A percentile compares a stretch with the other conserved stretches of the same genome.
These are phyloP conservation scores for Tetramorium alpestre DNA, from an alignment of 1,140 invertebrate species.

Conservation along the genomic window DNA sequence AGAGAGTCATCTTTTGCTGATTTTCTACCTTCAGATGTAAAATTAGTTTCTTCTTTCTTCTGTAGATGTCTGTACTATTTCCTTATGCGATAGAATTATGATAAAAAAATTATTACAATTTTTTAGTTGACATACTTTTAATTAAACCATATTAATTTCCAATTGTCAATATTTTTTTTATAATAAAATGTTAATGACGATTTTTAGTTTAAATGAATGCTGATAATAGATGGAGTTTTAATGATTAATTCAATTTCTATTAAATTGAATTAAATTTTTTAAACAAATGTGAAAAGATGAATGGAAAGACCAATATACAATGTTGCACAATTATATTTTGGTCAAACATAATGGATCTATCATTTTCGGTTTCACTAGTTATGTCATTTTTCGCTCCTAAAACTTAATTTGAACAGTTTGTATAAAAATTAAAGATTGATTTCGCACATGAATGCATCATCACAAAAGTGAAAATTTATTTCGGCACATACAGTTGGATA, in stretches of 20 bases:
- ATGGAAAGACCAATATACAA: neutral
- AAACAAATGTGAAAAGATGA: neutral
- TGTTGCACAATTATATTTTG: neutral
- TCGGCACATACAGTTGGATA: neutral
- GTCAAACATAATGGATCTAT: neutral
- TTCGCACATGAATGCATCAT: neutral
- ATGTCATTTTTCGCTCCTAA: neutral
- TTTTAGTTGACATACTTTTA: neutral
- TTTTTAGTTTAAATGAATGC: neutral
- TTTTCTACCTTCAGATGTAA: slow-evolving; percentile 6
- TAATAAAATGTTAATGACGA: neutral
- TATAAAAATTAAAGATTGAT: neutral
- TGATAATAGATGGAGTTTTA: neutral
- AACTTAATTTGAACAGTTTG: neutral
- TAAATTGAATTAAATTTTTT: neutral
- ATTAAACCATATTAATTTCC: neutral
- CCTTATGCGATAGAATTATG: neutral
- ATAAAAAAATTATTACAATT: neutral
- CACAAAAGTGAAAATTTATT: slow-evolving; percentile 8
- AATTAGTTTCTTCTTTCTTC: slow-evolving; percentile 30
- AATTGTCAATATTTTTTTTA: neutral
- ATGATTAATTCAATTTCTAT: slow-evolving; percentile 1
- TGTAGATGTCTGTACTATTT: slow-evolving; percentile 51
- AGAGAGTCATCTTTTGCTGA: neutral
- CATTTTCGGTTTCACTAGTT: neutral